A percentile compares a stretch with the other conserved stretches of the same genome.
These are phyloP conservation scores for Nebria brevicollis DNA, from an alignment of 2,888 invertebrate genomes.

Conservation along the genomic window DNA sequence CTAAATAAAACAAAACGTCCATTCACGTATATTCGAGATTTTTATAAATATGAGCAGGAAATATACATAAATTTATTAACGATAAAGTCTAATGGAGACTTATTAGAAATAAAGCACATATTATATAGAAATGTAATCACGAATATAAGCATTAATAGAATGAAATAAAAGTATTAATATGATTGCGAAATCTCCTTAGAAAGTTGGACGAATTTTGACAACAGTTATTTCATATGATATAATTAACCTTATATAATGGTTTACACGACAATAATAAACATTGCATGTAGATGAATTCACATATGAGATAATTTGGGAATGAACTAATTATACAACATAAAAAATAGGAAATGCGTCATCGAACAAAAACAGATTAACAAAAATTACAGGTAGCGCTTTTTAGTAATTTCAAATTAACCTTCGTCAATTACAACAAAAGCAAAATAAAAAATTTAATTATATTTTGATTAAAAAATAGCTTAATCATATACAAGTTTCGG, in stretches of 20 bases:
- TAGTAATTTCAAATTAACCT: neutral
- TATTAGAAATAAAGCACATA: too few species aligned
- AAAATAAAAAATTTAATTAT: too few species aligned
- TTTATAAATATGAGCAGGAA: neutral
- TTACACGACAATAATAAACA: neutral
- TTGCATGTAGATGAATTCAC: neutral
- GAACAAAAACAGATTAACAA: neutral
- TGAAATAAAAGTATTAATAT: neutral
- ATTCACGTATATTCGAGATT: neutral
- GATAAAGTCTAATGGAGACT: too few species aligned
- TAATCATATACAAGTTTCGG: neutral
- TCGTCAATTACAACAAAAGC: neutral
- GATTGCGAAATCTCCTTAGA: neutral
- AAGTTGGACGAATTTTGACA: neutral
- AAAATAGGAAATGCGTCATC: neutral
- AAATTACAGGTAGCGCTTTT: neutral
- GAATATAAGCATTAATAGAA: too few species aligned
- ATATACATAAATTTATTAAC: neutral
- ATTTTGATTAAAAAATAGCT: too few species aligned
- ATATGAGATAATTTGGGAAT: neutral
- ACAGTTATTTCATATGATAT: neutral
- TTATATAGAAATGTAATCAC: too few species aligned
- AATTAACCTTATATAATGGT: too few species aligned
- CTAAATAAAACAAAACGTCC: conserved; percentile 1
- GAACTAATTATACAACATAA: neutral